These are phyloP conservation scores for Miniopterus natalensis DNA, from an alignment of 2,113 vertebrate genomes.

Conservation along the genomic window DNA sequence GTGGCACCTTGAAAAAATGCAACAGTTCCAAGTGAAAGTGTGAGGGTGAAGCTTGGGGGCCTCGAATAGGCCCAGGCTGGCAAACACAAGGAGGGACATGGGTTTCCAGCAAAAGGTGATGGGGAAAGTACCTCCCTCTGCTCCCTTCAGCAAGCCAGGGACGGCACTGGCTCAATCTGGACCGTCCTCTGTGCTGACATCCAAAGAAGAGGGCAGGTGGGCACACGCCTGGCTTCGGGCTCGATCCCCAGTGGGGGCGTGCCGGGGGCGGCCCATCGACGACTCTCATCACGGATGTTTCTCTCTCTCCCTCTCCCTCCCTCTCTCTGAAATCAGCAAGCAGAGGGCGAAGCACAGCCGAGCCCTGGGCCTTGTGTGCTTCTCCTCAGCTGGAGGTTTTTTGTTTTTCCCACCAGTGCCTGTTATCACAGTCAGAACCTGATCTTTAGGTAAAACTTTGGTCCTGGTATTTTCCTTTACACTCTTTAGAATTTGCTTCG, in stretches of 20 bases:
- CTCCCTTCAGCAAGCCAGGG: background rate
- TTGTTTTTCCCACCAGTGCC: background rate
- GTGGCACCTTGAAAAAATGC: background rate
- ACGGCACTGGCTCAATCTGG: fast-evolving
- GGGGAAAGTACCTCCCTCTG: background rate
- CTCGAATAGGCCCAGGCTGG: fast-evolving
- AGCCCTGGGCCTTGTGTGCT: background rate
- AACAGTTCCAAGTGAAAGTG: background rate
- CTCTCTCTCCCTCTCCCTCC: too few species aligned
- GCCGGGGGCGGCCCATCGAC: too few species aligned
- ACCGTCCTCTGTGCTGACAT: background rate
- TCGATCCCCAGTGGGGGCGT: too few species aligned
- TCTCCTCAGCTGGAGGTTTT: background rate
- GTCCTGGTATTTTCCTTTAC: background rate
- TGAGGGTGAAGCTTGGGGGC: too few species aligned
- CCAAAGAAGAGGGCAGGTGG: background rate
- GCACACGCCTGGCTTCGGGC: too few species aligned
- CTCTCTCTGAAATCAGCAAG: too few species aligned
- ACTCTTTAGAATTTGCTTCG: background rate
- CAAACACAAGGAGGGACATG: background rate
- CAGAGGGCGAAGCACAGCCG: background rate
- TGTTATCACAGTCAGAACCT: background rate
- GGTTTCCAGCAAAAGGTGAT: background rate
- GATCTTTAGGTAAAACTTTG: background rate
- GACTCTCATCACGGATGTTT: too few species aligned